Evolutionary conservation across 2,797 vertebrate genomes (phyloP).

Genomic region (Clarias platycephalus): DNA sequence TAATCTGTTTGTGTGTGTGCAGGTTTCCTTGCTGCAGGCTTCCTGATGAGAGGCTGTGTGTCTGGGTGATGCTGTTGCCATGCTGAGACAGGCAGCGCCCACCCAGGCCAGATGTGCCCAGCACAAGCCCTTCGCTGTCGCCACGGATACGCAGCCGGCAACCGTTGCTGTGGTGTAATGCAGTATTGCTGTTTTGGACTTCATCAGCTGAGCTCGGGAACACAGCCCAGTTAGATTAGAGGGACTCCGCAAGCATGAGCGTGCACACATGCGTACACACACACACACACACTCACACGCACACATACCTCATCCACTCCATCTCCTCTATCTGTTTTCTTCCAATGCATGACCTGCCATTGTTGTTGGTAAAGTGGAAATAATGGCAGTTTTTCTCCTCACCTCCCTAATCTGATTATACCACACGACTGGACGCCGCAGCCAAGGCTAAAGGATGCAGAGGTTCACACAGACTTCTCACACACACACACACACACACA

Average conservation of each 20-base stretch:
- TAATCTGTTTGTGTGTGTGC: neutral
- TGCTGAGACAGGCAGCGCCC: slow-evolving; percentile 57
- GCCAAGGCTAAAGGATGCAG: slow-evolving; percentile 50
- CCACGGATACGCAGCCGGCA: slow-evolving; percentile 63
- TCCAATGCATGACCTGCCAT: slow-evolving; percentile 57
- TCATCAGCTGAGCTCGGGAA: slow-evolving; percentile 44
- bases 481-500: slow-evolving; percentile 24
- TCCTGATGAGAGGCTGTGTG: slow-evolving; percentile 47
- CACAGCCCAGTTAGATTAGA: slow-evolving; percentile 43
- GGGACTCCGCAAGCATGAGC: neutral
- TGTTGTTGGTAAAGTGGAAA: slow-evolving; percentile 61
- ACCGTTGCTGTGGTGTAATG: slow-evolving; percentile 64
- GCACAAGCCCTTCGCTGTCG: slow-evolving; percentile 50
- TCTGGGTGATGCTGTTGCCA: slow-evolving; percentile 59
- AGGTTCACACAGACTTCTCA: slow-evolving; percentile 47
- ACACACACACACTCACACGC: neutral
- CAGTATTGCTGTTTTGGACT: slow-evolving; percentile 61
- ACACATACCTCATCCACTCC: slow-evolving; percentile 8
- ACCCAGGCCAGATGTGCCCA: slow-evolving; percentile 57
- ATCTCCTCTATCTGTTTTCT: slow-evolving; percentile 25
- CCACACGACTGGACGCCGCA: slow-evolving; percentile 67
- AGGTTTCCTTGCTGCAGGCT: slow-evolving; percentile 31
- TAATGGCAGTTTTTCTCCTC: slow-evolving; percentile 59
- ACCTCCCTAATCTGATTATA: slow-evolving; percentile 70
- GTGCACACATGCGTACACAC: slow-evolving; percentile 3